Base-by-base conservation (phyloP, 2,113 vertebrate species). In the Etia nguti region DNA sequence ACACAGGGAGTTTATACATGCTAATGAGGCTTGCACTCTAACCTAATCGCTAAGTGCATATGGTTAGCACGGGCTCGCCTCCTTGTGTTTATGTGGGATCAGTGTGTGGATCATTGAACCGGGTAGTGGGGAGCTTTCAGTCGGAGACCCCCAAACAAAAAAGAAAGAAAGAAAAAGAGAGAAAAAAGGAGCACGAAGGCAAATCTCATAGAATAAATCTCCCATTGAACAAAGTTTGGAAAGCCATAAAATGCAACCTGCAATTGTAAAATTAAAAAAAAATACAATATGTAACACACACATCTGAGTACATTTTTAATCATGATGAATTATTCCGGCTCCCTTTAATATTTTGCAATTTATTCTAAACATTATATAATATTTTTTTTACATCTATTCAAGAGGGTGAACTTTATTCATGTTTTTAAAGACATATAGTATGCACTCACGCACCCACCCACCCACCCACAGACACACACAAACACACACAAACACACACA, bases 11-110 rank as follows among this genome's bases (percentile, higher is more conserved):
- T 92, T 94, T 94, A 94, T 92, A 95, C 93, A 95, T 95, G 92
- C 92, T 94, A 95, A 94, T 94, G 95, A 95, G 92, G 86, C 57
- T 34, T 94, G 93, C 91, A 93, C 94, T 94, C 91, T 95, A 92
- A 93, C 93, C 93, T 87, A 87, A 54, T 79, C 16, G 73, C 91
- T 87, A 92, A 92, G 88, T 94, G 91, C 95, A 95, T 92, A 94
- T 93, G 93, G 92, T 43, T 10, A 80, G 29, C 89, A 92, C 57
- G 85, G 65, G 84, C 81, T 57, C 5, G 70, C 80, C 83, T 73
- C 82, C 86, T 92, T 80, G 91, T 89, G 87, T 87, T 90, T 73
- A 87, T 70, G 88, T 54, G 86, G 85, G 88, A 91, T 92, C 87
- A 89, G 83, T 6, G 34, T 88, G 91, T 91, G 80, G 22, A 87